Evolutionary conservation across 2,797 vertebrate genomes (phyloP).

Genomic region (Crocidura indochinensis): DNA sequence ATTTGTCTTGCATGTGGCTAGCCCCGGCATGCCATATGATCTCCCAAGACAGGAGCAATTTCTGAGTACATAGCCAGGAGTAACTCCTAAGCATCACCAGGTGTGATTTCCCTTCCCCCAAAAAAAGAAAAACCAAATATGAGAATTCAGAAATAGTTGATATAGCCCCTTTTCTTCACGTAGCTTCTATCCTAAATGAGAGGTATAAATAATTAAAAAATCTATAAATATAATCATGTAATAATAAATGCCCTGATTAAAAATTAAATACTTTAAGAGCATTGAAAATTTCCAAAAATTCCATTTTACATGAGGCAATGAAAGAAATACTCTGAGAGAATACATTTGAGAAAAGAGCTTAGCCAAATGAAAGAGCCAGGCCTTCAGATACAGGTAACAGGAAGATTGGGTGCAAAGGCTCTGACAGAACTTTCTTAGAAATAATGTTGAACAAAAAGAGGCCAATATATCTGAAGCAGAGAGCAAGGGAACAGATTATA

Average conservation of each 20-base stretch:
- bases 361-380: not conserved
- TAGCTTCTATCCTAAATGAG: not conserved
- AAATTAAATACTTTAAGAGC: not conserved
- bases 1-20: too few species aligned
- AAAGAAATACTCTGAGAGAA: not conserved
- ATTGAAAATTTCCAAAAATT: not conserved
- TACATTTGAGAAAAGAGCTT: not conserved
- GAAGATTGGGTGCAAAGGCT: fast-evolving
- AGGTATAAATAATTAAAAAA: constrained; percentile 25
- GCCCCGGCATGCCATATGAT: too few species aligned
- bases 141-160: constrained; percentile 30
- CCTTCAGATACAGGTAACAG: too few species aligned
- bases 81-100: too few species aligned
- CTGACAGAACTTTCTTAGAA: not conserved
- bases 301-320: not conserved
- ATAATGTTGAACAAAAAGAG: not conserved
- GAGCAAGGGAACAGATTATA: not conserved
- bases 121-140: not conserved
- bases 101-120: too few species aligned
- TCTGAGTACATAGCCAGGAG: too few species aligned
- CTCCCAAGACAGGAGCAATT: too few species aligned
- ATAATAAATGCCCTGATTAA: not conserved
- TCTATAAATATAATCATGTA: not conserved
- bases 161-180: not conserved
- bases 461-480: not conserved